These are phyloP conservation scores for Marcusenius ussheri DNA, from an alignment of 2,113 vertebrate species.

Conservation along the genomic window DNA sequence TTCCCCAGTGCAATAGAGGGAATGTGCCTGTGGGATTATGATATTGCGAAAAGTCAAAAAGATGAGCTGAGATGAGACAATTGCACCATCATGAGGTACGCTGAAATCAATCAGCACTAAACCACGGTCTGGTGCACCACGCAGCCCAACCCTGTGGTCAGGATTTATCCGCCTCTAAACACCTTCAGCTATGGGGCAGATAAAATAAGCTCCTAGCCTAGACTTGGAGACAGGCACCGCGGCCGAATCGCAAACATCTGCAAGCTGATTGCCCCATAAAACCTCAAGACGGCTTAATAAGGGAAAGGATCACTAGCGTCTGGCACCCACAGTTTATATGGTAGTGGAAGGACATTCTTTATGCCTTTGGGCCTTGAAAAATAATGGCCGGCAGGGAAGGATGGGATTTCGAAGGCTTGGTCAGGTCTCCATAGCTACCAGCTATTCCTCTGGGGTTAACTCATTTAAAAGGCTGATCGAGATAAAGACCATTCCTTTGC, in stretches of 20 bases:
- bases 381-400: not conserved
- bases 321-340: not conserved
- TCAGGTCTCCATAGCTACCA: not conserved
- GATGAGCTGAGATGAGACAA: not conserved
- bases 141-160: not conserved
- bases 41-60: not conserved
- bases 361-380: not conserved
- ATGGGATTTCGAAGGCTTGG: not conserved
- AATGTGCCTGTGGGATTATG: not conserved
- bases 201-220: not conserved
- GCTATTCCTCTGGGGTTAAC: not conserved
- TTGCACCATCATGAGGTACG: not conserved
- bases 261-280: not conserved
- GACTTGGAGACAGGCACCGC: not conserved
- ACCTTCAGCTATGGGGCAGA: not conserved
- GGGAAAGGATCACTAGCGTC: not conserved
- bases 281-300: not conserved
- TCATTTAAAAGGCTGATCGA: not conserved
- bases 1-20: not conserved
- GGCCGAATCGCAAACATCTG: not conserved
- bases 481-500: not conserved
- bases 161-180: not conserved
- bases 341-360: not conserved
- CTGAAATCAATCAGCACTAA: not conserved
- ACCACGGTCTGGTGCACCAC: not conserved